Evolutionary conservation across 2,888 invertebrate genomes (phyloP), one percentile per base, ranked within the genome.

Genomic region (Tenthredo distinguenda): DNA sequence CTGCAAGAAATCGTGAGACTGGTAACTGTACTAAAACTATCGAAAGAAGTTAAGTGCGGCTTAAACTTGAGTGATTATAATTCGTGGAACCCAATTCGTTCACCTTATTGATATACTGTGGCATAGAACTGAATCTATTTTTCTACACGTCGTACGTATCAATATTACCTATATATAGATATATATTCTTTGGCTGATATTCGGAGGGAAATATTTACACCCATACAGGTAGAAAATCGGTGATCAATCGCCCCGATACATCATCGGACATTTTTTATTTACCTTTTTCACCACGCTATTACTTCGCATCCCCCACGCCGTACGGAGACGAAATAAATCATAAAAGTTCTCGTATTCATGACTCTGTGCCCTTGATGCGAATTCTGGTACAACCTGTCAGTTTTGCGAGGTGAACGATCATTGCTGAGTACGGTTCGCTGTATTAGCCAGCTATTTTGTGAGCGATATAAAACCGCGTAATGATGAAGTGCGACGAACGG

Each of bases 401-500:
- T 81, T 81, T 40, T 21, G 3, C 47, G 26, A 26, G 15, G 31
- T 40, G 40, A 81, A 62, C 68, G n/a, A 58, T 74, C 31, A 37
- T 43, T 15, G 5, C 84, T 7, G n/a, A 15, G n/a, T 34, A 65
- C 68, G 72, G 21, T 47, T 85, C 58, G 71, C 43, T 58, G 21
- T 40, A 72, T 72, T 34, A 74, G 9, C 40, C 5, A 74, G 5
- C 10, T n/a, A 1, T 74, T 43, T 0, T 26, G 12, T 43, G 43
- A 55, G 18, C 12, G 3, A 37, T 18, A 26, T 7, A 50, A 65
- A 40, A 87, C 84, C 84, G 91, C 90, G 86, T 90, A 90, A 90
- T 93, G 88, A 94, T 94, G 91, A 92, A 91, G 91, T 92, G 91
- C 89, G 92, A 92, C 89, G 91, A 92, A 84, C 90, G 90, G 31